Evolutionary conservation across 2,888 invertebrate genomes (phyloP).

Genomic region (Hyposoter didymator): DNA sequence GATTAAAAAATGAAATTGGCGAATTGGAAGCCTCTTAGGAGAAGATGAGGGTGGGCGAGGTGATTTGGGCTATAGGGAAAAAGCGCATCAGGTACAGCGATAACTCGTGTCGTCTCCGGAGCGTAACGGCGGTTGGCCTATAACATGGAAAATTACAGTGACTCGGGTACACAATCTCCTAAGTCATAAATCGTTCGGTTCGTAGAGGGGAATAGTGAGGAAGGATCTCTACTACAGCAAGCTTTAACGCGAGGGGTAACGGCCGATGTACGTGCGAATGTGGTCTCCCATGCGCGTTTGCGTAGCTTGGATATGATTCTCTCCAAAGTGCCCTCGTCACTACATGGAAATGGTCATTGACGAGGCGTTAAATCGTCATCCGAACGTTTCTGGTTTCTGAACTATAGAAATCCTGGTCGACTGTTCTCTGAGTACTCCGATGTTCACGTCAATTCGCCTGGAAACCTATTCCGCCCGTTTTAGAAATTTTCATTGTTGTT

Average conservation of each 20-base stretch:
- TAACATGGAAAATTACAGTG: constrained; percentile 63
- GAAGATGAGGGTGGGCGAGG: neutral
- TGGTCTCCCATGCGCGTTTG: constrained; percentile 43
- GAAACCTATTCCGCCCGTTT: constrained; percentile 35
- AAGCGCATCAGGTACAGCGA: constrained; percentile 34
- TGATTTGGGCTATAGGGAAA: constrained; percentile 10
- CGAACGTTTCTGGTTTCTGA: constrained; percentile 62
- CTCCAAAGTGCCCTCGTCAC: constrained; percentile 52
- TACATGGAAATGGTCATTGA: constrained; percentile 61
- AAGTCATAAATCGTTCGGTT: constrained; percentile 63
- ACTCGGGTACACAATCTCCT: constrained; percentile 65
- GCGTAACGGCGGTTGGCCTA: constrained; percentile 53
- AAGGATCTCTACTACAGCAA: constrained; percentile 34
- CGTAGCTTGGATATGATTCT: constrained; percentile 29
- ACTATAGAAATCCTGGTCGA: constrained; percentile 41
- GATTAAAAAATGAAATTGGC: neutral
- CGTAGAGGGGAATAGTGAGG: constrained; percentile 44
- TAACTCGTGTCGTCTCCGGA: constrained; percentile 44
- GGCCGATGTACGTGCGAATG: constrained; percentile 31
- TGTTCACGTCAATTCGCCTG: constrained; percentile 56
- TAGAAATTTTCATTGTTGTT: constrained; percentile 40
- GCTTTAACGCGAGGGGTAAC: constrained; percentile 37
- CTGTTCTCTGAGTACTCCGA: constrained; percentile 38
- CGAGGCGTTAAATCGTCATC: constrained; percentile 63
- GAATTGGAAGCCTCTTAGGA: constrained; percentile 13